A percentile compares a stretch with the other conserved stretches of the same genome.
Evolutionary conservation across 2,797 vertebrate species (phyloP).

Genomic region (Malurus leucopterus): DNA sequence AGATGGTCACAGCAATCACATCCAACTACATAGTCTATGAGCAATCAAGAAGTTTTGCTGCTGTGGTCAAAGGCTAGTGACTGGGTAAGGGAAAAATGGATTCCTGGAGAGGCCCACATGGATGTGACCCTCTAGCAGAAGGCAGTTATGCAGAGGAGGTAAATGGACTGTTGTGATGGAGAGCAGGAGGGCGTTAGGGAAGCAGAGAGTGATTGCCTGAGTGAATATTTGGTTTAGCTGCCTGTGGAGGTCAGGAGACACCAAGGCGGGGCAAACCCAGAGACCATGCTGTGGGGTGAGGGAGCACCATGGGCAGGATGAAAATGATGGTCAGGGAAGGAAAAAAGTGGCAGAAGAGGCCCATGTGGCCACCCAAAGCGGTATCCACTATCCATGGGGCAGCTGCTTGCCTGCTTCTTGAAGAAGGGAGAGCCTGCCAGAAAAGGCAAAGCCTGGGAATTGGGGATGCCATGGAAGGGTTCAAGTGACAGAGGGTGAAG

Average conservation of each 20-base stretch:
- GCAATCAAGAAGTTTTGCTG: constrained; percentile 12
- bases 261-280: background rate
- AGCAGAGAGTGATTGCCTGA: background rate
- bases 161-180: background rate
- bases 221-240: rapidly evolving
- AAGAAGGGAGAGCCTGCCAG: background rate
- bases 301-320: background rate
- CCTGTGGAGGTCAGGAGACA: background rate
- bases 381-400: background rate
- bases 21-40: background rate
- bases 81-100: background rate
- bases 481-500: background rate
- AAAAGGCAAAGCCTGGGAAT: background rate
- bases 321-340: background rate
- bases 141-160: background rate
- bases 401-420: background rate
- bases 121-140: background rate
- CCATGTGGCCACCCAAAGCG: background rate
- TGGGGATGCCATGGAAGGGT: rapidly evolving
- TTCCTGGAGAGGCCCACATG: rapidly evolving
- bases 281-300: background rate
- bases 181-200: background rate
- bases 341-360: background rate
- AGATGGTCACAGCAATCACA: constrained; percentile 37
- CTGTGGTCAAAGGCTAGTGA: background rate